Percentiles rank a stretch among this genome's conserved stretches.
Evolutionary conservation across 2,797 vertebrate species (phyloP).

Genomic region (Pachyuromys duprasi): DNA sequence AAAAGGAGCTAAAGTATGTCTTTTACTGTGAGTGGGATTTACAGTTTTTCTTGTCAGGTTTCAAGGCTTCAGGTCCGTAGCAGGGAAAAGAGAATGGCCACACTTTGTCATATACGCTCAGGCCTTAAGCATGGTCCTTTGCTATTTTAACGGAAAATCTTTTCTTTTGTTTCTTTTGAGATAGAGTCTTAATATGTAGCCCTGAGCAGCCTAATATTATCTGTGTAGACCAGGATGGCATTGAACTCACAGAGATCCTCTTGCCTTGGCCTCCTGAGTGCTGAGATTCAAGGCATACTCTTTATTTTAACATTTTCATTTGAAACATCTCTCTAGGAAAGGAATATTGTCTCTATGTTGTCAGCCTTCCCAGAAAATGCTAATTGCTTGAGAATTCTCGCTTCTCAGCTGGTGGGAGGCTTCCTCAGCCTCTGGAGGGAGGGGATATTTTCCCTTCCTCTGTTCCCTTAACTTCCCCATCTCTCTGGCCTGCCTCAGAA

Average conservation of each 20-base stretch:
- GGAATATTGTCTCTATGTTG: background rate
- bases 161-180: background rate
- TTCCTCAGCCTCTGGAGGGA: background rate
- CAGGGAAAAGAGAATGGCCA: background rate
- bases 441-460: background rate
- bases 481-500: background rate
- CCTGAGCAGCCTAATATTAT: too few species aligned
- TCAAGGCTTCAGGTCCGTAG: background rate
- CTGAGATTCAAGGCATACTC: background rate
- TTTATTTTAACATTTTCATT: slow-evolving; percentile 1
- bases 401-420: background rate
- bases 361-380: background rate
- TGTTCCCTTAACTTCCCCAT: background rate
- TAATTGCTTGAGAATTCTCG: background rate
- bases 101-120: background rate
- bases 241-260: background rate
- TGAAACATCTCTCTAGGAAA: background rate
- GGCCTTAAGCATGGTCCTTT: too few species aligned
- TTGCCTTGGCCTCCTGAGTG: too few species aligned
- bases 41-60: background rate
- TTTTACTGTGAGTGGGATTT: background rate
- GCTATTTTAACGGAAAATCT: background rate
- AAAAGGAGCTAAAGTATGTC: background rate
- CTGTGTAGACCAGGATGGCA: background rate
- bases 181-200: background rate